Conservation (phyloP, 2,113 vertebrate species). For the Scortum barcoo region DNA sequence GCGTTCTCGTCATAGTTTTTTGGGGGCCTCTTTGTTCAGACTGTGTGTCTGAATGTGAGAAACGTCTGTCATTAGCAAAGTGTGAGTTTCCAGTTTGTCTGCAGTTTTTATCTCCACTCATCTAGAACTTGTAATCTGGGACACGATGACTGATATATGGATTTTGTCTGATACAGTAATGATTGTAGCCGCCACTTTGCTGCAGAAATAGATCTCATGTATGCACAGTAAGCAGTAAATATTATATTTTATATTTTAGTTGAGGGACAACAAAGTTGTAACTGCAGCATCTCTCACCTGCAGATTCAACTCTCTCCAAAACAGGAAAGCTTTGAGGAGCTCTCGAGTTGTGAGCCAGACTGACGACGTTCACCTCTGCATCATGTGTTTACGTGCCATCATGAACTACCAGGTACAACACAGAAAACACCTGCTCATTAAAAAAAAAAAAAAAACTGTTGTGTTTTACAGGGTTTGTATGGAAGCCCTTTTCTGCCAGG, state of each 20-base stretch:
- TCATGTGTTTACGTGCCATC: slow-evolving; percentile 97
- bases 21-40: neutral
- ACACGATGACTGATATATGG: neutral
- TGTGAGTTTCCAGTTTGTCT: neutral
- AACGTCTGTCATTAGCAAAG: slow-evolving; percentile 3
- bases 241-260: neutral
- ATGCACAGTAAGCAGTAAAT: neutral
- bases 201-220: neutral
- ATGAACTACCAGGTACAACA: slow-evolving; percentile 99
- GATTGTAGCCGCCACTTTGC: neutral
- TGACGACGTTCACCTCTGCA: slow-evolving; percentile 95
- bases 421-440: neutral
- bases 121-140: neutral
- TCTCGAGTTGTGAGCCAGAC: slow-evolving; percentile 89
- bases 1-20: slow-evolving; percentile 37
- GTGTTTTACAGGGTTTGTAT: neutral
- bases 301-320: slow-evolving; percentile 77
- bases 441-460: neutral
- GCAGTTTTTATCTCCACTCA: neutral
- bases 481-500: neutral
- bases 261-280: neutral
- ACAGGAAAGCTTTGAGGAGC: slow-evolving; percentile 88
- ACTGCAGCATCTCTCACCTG: slow-evolving; percentile 42
- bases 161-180: too few relatives aligned
- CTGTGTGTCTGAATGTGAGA: slow-evolving; percentile 27